Percentiles rank a stretch among this genome's conserved stretches.
phyloP scores from a whole-genome alignment of 2,797 vertebrate species.

The Balearica regulorum region DNA sequence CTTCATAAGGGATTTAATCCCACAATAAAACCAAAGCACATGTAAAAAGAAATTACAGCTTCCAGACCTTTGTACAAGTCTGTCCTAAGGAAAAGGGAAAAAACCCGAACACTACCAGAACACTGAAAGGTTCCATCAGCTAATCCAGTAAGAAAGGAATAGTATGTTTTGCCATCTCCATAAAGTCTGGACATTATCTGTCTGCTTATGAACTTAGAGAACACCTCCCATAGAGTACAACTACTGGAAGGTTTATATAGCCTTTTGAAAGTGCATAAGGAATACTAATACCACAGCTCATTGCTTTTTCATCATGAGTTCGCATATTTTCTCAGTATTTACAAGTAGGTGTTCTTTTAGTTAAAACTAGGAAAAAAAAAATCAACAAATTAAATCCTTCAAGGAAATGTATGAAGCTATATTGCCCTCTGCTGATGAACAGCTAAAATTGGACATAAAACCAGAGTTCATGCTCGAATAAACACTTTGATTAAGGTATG shows the following conservation, averaged over 20 bases:
- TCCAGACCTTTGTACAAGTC: not conserved
- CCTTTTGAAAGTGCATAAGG: not conserved
- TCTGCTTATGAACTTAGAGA: not conserved
- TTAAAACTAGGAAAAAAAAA: slow-evolving; percentile 32
- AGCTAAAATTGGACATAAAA: slow-evolving; percentile 13
- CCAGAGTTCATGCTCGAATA: not conserved
- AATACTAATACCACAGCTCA: slow-evolving; percentile 51
- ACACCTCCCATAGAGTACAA: not conserved
- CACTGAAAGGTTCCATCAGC: not conserved
- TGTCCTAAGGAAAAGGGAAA: not conserved
- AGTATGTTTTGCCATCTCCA: not conserved
- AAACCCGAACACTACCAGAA: not conserved
- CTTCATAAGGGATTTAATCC: not conserved
- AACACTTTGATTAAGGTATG: not conserved
- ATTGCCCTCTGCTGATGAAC: slow-evolving; percentile 74
- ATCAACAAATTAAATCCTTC: slow-evolving; percentile 18
- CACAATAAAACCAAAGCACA: not conserved
- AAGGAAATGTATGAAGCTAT: slow-evolving; percentile 30
- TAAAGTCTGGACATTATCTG: not conserved
- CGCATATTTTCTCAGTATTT: slow-evolving; percentile 46
- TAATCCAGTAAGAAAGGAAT: not conserved
- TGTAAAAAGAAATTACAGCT: not conserved
- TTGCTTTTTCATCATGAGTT: slow-evolving; percentile 52
- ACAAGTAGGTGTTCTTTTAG: slow-evolving; percentile 27
- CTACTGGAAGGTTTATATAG: not conserved